These are phyloP conservation scores for Dioctria rufipes DNA, from an alignment of 2,888 invertebrate species.

Conservation along the genomic window DNA sequence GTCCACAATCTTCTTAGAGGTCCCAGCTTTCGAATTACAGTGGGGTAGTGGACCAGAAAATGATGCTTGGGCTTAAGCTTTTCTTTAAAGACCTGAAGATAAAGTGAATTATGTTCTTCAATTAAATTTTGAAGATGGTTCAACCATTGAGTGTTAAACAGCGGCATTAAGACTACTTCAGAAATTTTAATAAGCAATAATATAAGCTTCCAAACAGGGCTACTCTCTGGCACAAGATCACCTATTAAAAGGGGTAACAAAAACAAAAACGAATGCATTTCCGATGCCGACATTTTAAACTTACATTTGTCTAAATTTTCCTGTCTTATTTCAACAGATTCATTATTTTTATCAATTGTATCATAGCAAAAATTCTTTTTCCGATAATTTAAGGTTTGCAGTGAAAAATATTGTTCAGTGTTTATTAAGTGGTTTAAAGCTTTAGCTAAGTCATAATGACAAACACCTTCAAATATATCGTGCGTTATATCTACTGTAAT, in stretches of 20 bases:
- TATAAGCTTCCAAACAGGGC: conserved; percentile 55
- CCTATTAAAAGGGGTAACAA: too few relatives aligned
- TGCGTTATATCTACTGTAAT: conserved; percentile 58
- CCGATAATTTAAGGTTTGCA: conserved; percentile 14
- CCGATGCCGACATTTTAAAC: too few relatives aligned
- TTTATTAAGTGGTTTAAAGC: conserved; percentile 55
- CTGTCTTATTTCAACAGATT: conserved; percentile 31
- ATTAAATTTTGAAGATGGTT: conserved; percentile 37
- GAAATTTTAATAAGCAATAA: conserved; percentile 26
- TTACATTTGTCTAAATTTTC: conserved; percentile 36
- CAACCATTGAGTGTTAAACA: conserved; percentile 46
- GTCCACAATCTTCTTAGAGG: conserved; percentile 56
- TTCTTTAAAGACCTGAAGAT: conserved; percentile 53
- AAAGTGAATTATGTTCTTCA: conserved; percentile 52
- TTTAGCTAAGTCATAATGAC: conserved; percentile 52
- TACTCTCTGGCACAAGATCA: too few relatives aligned
- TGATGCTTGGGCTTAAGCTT: conserved; percentile 54
- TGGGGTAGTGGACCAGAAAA: conserved; percentile 57
- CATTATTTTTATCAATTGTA: conserved; percentile 24
- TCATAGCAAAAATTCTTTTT: conserved; percentile 10
- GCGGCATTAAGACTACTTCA: conserved; percentile 46
- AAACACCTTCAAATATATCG: conserved; percentile 57
- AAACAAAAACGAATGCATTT: too few relatives aligned
- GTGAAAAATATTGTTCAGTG: conserved; percentile 52
- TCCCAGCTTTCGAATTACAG: conserved; percentile 54